Percentiles rank a stretch among this genome's conserved stretches.
Conservation (phyloP, 2,797 vertebrate species). For the Pterois miles region DNA sequence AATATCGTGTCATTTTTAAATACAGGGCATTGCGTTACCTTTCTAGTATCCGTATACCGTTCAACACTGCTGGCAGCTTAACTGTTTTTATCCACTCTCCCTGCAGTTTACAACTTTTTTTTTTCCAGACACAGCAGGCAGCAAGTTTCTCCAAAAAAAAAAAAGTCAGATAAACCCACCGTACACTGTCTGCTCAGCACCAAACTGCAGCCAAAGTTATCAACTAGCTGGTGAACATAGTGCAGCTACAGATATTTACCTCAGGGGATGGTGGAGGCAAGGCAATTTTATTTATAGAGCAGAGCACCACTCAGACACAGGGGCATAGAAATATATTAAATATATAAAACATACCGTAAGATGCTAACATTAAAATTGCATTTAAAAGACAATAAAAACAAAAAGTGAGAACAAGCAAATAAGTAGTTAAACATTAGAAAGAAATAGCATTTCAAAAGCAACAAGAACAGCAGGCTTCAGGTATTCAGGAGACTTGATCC, state of each 20-base stretch:
- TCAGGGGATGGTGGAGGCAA: background rate
- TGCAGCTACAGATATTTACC: background rate
- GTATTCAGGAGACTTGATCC: too few species aligned
- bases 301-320: background rate
- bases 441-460: background rate
- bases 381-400: background rate
- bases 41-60: too few species aligned
- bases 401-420: background rate
- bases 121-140: background rate
- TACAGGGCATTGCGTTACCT: too few species aligned
- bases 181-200: background rate
- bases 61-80: background rate
- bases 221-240: background rate
- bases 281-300: background rate
- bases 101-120: background rate
- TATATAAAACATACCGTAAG: background rate
- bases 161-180: background rate
- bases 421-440: background rate
- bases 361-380: background rate
- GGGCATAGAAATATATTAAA: background rate
- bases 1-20: too few species aligned
- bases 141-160: background rate
- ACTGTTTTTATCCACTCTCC: background rate
- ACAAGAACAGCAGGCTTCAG: background rate
- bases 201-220: background rate